Evolutionary conservation across 1,140 invertebrate genomes (phyloP).

Genomic region (Scylla paramamosain): DNA sequence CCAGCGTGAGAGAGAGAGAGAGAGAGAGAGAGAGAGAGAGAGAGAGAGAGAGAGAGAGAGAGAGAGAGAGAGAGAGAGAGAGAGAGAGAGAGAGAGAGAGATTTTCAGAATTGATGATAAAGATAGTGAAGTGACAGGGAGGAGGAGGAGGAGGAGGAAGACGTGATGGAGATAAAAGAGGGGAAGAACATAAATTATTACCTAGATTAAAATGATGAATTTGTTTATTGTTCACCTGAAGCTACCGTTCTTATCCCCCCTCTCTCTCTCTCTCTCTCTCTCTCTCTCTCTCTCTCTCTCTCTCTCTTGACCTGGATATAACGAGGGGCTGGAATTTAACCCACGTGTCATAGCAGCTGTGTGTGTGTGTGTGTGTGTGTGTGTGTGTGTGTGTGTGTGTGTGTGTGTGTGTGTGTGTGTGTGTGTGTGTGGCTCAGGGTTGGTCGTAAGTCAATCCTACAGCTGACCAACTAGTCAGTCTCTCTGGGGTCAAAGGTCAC

Average conservation of each 20-base stretch:
- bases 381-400: conserved; percentile 20
- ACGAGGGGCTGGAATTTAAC: background rate
- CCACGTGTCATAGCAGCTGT: background rate
- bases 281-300: conserved; percentile 20
- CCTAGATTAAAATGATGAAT: conserved; percentile 3
- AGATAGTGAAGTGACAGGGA: background rate
- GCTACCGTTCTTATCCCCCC: background rate
- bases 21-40: background rate
- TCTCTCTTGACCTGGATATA: background rate
- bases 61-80: conserved; percentile 5
- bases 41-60: background rate
- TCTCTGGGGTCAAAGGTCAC: background rate
- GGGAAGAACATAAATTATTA: background rate
- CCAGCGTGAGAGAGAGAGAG: background rate
- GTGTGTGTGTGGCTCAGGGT: background rate
- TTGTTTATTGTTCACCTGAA: background rate
- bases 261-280: conserved; percentile 8
- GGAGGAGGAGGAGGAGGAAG: background rate
- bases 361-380: conserved; percentile 21
- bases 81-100: background rate
- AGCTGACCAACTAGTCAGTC: background rate
- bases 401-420: background rate
- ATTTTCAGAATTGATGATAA: conserved; percentile 27
- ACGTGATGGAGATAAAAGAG: background rate
- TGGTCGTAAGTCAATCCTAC: background rate